phyloP scores from a whole-genome alignment of 1,140 invertebrate genomes.

The Tribolium castaneum region DNA sequence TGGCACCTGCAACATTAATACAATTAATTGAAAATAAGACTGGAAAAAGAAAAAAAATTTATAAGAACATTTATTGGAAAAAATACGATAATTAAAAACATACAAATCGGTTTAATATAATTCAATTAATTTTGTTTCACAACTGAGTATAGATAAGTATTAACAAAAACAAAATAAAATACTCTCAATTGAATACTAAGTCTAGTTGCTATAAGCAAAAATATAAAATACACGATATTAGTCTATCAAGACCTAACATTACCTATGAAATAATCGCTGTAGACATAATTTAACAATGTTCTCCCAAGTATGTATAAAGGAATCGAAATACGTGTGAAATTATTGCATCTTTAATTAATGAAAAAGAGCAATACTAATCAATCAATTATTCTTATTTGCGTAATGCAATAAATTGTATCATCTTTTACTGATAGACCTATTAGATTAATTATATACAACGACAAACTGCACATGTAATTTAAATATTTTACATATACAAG shows the following conservation, averaged over 20 bases:
- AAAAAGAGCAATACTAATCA: conserved; percentile 6
- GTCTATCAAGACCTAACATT: background rate
- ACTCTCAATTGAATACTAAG: conserved; percentile 8
- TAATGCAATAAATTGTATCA: conserved; percentile 37
- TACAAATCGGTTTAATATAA: conserved; percentile 53
- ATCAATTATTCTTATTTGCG: background rate
- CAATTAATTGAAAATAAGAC: conserved; percentile 14
- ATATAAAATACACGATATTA: background rate
- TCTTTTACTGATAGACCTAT: conserved; percentile 40
- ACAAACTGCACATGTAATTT: conserved; percentile 62
- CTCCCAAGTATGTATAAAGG: conserved; percentile 17
- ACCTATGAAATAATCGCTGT: conserved; percentile 12
- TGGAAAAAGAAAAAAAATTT: conserved; percentile 41
- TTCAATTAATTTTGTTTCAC: conserved; percentile 44
- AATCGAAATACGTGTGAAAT: conserved; percentile 32
- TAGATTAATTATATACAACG: conserved; percentile 61
- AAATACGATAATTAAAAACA: conserved; percentile 57
- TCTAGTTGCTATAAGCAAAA: conserved; percentile 22
- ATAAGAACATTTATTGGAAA: conserved; percentile 57
- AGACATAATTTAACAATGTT: conserved; percentile 33
- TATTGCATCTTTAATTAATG: conserved; percentile 43
- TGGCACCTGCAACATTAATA: conserved; percentile 48
- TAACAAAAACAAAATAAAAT: conserved; percentile 35
- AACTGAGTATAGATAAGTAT: conserved; percentile 49
- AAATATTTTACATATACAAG: conserved; percentile 60